These are phyloP conservation scores for Autographa pulchrina DNA, from an alignment of 2,888 invertebrate species.

Conservation along the genomic window DNA sequence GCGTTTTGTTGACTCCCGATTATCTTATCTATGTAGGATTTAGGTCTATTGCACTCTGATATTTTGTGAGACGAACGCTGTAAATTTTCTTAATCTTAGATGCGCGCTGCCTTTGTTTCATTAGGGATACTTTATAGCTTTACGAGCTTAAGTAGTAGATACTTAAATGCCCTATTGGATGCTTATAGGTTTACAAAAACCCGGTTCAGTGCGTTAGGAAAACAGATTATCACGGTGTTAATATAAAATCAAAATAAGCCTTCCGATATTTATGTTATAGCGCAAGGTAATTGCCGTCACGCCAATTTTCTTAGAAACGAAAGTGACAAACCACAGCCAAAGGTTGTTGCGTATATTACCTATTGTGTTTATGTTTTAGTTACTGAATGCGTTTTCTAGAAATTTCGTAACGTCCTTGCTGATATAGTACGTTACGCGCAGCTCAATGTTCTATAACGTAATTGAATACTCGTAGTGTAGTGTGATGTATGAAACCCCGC, in stretches of 20 bases:
- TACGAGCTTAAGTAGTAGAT: neutral
- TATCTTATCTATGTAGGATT: conserved; percentile 62
- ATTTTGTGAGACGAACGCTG: conserved; percentile 38
- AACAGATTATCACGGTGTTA: neutral
- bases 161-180: neutral
- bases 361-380: neutral
- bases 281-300: neutral
- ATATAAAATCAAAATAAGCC: neutral
- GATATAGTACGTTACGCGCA: conserved; percentile 8
- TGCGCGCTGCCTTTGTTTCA: conserved; percentile 11
- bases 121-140: conserved; percentile 29
- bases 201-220: neutral
- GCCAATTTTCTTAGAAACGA: neutral
- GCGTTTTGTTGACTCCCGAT: conserved; percentile 32
- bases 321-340: neutral
- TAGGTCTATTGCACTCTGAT: conserved; percentile 55
- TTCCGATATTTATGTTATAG: neutral
- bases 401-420: conserved; percentile 12
- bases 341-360: neutral
- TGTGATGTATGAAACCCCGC: conserved; percentile 45
- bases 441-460: conserved; percentile 26
- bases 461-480: conserved; percentile 36
- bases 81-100: conserved; percentile 40
- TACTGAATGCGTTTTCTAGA: conserved; percentile 11
- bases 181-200: neutral